Evolutionary conservation across 2,113 vertebrate genomes (phyloP).

Genomic region (Takifugu bimaculatus): DNA sequence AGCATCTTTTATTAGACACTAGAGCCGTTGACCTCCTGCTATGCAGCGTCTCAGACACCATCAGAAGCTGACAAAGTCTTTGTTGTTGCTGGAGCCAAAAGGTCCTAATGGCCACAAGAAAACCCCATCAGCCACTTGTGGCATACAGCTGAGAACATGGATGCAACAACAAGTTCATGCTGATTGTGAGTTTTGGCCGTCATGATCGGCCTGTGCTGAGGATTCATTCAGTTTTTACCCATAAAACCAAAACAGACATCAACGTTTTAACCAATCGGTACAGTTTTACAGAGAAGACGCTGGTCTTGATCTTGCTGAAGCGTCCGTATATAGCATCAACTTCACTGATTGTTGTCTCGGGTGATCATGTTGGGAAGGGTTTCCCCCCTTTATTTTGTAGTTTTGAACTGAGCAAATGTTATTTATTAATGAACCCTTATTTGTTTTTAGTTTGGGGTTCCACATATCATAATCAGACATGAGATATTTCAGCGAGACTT

Average conservation of each 20-base stretch:
- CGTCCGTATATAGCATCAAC: background rate
- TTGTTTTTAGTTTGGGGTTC: constrained; percentile 9
- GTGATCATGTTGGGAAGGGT: background rate
- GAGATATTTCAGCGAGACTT: too few species aligned
- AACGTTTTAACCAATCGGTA: too few species aligned
- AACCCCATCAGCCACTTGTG: background rate
- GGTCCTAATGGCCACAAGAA: background rate
- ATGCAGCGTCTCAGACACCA: background rate
- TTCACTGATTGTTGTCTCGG: background rate
- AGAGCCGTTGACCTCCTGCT: background rate
- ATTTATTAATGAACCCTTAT: constrained; percentile 54
- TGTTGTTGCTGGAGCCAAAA: background rate
- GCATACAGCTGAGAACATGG: background rate
- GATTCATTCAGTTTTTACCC: too few species aligned
- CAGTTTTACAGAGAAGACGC: too few species aligned
- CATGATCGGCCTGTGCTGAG: too few species aligned
- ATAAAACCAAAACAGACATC: too few species aligned
- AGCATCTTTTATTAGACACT: too few species aligned
- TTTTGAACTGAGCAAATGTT: constrained; percentile 60
- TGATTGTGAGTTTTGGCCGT: background rate
- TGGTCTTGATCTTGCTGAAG: too few species aligned
- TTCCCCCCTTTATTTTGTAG: constrained; percentile 22
- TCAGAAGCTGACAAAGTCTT: background rate
- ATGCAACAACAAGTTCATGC: too few species aligned
- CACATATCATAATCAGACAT: too few species aligned